Conservation (phyloP, 2,888 invertebrate genomes). For the Apotomis turbidana region DNA sequence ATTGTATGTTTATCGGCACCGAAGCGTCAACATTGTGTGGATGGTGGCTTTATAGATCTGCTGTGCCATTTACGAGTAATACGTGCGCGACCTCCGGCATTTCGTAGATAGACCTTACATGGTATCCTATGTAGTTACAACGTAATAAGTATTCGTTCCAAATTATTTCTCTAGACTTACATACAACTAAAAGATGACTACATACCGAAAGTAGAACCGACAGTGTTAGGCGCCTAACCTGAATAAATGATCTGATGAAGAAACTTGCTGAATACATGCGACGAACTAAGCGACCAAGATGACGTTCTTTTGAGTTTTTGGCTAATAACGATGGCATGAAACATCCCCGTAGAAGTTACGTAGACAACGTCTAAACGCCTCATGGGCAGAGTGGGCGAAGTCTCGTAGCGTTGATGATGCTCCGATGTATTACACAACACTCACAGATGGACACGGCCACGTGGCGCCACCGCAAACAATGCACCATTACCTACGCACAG, state of each 20-base stretch:
- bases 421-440: conserved; percentile 37
- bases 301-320: no score
- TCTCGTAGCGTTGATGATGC: conserved; percentile 31
- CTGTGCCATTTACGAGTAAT: neutral
- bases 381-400: conserved; percentile 16
- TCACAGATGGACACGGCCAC: conserved; percentile 22
- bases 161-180: no score
- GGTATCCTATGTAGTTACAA: no score
- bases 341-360: neutral
- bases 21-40: neutral
- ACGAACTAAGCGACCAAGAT: no score
- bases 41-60: neutral
- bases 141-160: no score
- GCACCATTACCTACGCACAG: conserved; percentile 52
- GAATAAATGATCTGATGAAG: no score
- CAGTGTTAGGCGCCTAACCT: no score
- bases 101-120: neutral
- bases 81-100: neutral
- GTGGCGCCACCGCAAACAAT: conserved; percentile 61
- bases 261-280: no score
- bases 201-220: no score
- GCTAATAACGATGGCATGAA: neutral
- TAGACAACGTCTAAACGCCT: neutral
- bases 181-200: no score
- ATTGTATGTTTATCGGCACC: conserved; percentile 27